phyloP scores from a whole-genome alignment of 1,140 invertebrate genomes.

The Helicorthomorpha holstii region DNA sequence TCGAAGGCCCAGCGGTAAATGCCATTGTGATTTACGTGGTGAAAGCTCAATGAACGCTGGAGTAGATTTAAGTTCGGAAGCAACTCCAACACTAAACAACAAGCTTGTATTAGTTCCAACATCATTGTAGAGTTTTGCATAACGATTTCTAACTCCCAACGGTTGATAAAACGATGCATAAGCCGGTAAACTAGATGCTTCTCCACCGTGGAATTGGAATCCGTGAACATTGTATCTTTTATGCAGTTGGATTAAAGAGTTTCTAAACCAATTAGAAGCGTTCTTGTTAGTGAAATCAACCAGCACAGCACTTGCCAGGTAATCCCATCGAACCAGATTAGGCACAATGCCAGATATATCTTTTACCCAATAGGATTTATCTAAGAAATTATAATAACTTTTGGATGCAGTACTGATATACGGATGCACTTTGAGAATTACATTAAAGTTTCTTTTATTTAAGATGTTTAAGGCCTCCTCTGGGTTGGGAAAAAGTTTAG shows the following conservation, averaged over 20 bases:
- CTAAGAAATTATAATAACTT: conserved; percentile 40
- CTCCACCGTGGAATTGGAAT: conserved; percentile 79
- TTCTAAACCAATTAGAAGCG: conserved; percentile 57
- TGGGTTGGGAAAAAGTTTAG: conserved; percentile 45
- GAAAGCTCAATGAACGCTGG: conserved; percentile 74
- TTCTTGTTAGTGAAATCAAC: conserved; percentile 67
- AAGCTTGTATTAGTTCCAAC: conserved; percentile 30
- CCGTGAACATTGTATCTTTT: conserved; percentile 63
- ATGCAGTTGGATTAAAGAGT: conserved; percentile 49
- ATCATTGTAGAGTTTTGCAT: conserved; percentile 40
- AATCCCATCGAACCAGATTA: conserved; percentile 36
- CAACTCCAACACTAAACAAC: conserved; percentile 64
- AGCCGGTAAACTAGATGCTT: conserved; percentile 66
- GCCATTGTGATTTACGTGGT: conserved; percentile 73
- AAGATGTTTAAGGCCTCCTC: conserved; percentile 59
- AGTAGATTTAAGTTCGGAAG: conserved; percentile 56
- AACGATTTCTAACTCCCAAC: conserved; percentile 59
- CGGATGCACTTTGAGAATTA: conserved; percentile 14
- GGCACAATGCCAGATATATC: conserved; percentile 32
- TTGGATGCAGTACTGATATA: conserved; percentile 10
- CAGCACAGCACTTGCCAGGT: conserved; percentile 53
- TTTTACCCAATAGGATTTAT: conserved; percentile 54
- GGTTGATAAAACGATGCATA: conserved; percentile 53
- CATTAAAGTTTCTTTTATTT: conserved; percentile 25
- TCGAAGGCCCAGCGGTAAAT: conserved; percentile 43